Percentiles rank a stretch among this genome's conserved stretches.
These are phyloP conservation scores for Paramuricea clavata DNA, from an alignment of 92 coral and sea anemone genomes.

Conservation along the genomic window DNA sequence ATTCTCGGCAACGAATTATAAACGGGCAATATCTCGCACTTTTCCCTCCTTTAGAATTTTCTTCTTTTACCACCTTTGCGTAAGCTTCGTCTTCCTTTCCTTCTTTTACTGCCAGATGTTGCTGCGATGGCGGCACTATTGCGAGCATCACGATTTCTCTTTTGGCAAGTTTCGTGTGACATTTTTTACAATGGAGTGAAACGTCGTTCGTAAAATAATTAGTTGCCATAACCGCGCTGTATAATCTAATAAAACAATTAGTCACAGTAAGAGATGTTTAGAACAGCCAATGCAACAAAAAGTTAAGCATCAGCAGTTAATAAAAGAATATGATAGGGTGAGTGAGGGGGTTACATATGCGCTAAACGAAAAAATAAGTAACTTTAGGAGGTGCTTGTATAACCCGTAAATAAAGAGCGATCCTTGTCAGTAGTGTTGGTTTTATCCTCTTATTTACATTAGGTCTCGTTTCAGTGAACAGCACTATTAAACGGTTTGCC, in stretches of 20 bases:
- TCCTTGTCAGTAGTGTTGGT: too few relatives aligned
- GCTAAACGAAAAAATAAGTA: too few relatives aligned
- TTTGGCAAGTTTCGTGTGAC: constrained; percentile 65
- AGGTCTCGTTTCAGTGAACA: too few relatives aligned
- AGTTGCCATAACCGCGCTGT: neutral
- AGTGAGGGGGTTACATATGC: too few relatives aligned
- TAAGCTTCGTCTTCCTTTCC: constrained; percentile 60
- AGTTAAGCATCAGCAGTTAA: too few relatives aligned
- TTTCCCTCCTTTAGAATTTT: constrained; percentile 70
- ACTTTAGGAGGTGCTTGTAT: too few relatives aligned
- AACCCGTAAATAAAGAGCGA: too few relatives aligned
- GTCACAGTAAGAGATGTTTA: neutral
- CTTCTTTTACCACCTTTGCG: constrained; percentile 64
- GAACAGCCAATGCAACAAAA: too few relatives aligned
- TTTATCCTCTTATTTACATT: too few relatives aligned
- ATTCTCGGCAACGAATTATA: constrained; percentile 73
- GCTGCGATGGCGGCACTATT: constrained; percentile 80
- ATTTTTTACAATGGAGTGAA: constrained; percentile 70
- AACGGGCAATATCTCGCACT: constrained; percentile 72
- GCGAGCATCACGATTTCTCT: constrained; percentile 74
- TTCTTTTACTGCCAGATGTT: constrained; percentile 74
- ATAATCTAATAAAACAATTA: too few relatives aligned
- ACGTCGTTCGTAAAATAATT: neutral
- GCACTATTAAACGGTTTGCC: too few relatives aligned
- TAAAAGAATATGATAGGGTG: too few relatives aligned